Evolutionary conservation across 2,113 vertebrate species (phyloP).

Genomic region (Campylomormyrus numenius): DNA sequence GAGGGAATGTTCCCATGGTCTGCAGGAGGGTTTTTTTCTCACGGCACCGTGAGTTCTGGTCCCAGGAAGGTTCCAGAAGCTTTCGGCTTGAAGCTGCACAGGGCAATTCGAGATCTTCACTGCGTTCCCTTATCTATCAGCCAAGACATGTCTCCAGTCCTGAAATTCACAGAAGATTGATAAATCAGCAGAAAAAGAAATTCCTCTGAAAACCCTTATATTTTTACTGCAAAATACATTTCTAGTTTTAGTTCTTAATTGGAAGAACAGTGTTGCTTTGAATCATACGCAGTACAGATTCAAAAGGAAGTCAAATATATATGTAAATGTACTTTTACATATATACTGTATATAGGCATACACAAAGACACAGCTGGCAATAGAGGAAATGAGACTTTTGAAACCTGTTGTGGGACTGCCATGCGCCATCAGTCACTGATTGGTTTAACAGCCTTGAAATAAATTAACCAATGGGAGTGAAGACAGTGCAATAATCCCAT

Average conservation of each 20-base stretch:
- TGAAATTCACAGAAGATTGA: constrained; percentile 30
- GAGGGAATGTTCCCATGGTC: constrained; percentile 2
- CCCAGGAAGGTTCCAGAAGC: constrained; percentile 22
- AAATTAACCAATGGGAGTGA: not conserved
- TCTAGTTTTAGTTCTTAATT: not conserved
- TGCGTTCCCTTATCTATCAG: constrained; percentile 66
- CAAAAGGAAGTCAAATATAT: not conserved
- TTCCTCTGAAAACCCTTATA: not conserved
- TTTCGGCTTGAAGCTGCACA: constrained; percentile 21
- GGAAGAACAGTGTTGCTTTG: not conserved
- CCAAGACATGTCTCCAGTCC: constrained; percentile 72
- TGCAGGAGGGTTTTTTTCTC: constrained; percentile 44
- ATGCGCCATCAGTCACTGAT: not conserved
- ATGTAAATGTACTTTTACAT: constrained; percentile 9
- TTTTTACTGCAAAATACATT: not conserved
- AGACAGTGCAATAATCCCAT: not conserved
- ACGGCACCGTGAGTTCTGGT: constrained; percentile 51
- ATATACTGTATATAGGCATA: not conserved
- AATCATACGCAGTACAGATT: not conserved
- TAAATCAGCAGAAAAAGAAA: not conserved
- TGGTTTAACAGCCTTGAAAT: not conserved
- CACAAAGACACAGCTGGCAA: not conserved
- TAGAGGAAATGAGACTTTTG: not conserved
- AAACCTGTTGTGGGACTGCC: not conserved
- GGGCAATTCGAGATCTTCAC: constrained; percentile 35